phyloP scores from a whole-genome alignment of 2,113 vertebrate genomes.

The Oreotragus oreotragus region DNA sequence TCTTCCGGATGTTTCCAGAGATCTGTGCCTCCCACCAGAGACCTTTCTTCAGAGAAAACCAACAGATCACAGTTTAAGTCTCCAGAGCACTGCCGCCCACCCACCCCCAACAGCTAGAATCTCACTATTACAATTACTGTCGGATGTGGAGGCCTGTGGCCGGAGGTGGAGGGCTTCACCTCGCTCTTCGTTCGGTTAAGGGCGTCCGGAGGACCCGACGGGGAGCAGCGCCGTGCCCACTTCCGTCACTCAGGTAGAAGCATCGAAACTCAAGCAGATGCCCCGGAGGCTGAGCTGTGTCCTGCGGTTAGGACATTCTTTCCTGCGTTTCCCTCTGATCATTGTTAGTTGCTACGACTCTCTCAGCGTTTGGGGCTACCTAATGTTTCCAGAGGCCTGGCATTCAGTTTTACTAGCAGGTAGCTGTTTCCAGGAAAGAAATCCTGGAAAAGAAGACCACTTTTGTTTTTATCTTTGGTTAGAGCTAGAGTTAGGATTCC shows the following conservation, averaged over 20 bases:
- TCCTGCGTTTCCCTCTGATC: background rate
- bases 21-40: slow-evolving; percentile 83
- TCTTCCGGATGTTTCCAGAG: slow-evolving; percentile 82
- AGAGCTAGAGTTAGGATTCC: background rate
- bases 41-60: slow-evolving; percentile 90
- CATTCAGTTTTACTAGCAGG: background rate
- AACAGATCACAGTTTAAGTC: slow-evolving; percentile 91
- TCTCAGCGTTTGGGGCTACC: background rate
- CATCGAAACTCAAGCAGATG: too few species aligned
- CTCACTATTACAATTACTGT: background rate
- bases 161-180: background rate
- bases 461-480: background rate
- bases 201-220: rapidly evolving
- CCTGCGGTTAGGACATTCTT: background rate
- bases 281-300: background rate
- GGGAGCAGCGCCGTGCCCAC: rapidly evolving
- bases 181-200: background rate
- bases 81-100: rapidly evolving
- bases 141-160: rapidly evolving
- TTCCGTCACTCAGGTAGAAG: background rate
- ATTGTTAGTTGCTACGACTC: background rate
- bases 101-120: rapidly evolving
- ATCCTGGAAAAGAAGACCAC: background rate
- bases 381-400: background rate
- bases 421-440: background rate